phyloP scores from a whole-genome alignment of 2,113 vertebrate species.

The Perca fluviatilis region DNA sequence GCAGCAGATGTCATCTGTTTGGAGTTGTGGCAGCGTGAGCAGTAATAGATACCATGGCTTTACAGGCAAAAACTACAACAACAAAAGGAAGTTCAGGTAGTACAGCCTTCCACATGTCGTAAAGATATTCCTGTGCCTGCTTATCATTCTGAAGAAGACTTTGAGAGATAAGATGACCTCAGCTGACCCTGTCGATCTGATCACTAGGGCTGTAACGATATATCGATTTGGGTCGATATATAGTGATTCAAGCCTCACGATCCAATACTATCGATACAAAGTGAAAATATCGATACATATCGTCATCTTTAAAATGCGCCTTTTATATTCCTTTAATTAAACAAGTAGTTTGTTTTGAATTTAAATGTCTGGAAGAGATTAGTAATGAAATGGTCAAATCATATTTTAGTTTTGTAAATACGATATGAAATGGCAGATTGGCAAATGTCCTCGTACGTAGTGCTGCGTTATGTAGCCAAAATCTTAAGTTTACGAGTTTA shows the following conservation, averaged over 20 bases:
- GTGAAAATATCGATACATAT: too few species aligned
- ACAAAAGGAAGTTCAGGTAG: not conserved
- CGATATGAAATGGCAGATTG: not conserved
- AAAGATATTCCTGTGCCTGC: not conserved
- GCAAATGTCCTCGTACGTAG: not conserved
- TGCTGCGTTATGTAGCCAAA: too few species aligned
- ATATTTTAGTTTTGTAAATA: too few species aligned
- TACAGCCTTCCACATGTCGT: not conserved
- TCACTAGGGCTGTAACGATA: not conserved
- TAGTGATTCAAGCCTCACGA: too few species aligned
- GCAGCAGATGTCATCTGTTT: conserved; percentile 16
- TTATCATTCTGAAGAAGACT: not conserved
- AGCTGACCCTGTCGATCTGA: not conserved
- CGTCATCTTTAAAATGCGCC: too few species aligned
- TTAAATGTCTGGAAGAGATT: too few species aligned
- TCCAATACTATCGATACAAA: too few species aligned
- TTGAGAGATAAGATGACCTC: conserved; percentile 7
- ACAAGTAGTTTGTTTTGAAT: too few species aligned
- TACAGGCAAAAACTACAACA: not conserved
- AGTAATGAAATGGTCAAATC: too few species aligned
- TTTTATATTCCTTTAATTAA: too few species aligned
- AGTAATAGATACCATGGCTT: not conserved
- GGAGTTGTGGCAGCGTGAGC: not conserved
- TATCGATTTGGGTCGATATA: too few species aligned
- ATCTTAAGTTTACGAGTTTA: too few species aligned